A percentile compares a stretch with the other conserved stretches of the same genome.
Evolutionary conservation across 2,113 vertebrate genomes (phyloP).

Genomic region (Grallaria varia): DNA sequence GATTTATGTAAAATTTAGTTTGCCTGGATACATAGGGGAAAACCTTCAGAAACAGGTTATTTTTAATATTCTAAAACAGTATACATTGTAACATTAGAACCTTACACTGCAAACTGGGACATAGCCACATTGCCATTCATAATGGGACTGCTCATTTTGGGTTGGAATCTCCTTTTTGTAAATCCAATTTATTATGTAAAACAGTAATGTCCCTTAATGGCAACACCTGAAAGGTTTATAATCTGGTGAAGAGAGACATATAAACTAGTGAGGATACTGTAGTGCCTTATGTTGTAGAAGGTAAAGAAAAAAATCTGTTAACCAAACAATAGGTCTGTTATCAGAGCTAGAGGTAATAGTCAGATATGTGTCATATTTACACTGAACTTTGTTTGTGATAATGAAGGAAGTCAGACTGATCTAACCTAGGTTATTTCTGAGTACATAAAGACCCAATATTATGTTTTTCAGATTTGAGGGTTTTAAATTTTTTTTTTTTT

Average conservation of each 20-base stretch:
- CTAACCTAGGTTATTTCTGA: background rate
- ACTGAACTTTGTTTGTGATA: background rate
- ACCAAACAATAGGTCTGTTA: background rate
- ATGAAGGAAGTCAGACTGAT: background rate
- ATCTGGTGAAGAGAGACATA: background rate
- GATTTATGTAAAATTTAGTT: background rate
- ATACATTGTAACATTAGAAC: background rate
- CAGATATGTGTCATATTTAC: background rate
- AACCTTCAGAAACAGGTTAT: background rate
- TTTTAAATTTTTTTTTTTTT: background rate
- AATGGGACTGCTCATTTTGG: background rate
- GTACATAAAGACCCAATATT: background rate
- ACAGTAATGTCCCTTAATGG: background rate
- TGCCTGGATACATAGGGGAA: background rate
- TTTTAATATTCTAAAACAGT: background rate
- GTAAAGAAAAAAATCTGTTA: background rate
- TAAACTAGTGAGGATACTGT: background rate
- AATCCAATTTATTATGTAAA: background rate
- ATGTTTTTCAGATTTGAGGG: background rate
- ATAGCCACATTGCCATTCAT: background rate
- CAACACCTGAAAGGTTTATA: background rate
- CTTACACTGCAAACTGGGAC: background rate
- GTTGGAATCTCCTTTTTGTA: background rate
- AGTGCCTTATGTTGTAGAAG: background rate
- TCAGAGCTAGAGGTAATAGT: background rate